phyloP scores from a whole-genome alignment of 2,888 invertebrate genomes.

The Eristalis arbustorum region DNA sequence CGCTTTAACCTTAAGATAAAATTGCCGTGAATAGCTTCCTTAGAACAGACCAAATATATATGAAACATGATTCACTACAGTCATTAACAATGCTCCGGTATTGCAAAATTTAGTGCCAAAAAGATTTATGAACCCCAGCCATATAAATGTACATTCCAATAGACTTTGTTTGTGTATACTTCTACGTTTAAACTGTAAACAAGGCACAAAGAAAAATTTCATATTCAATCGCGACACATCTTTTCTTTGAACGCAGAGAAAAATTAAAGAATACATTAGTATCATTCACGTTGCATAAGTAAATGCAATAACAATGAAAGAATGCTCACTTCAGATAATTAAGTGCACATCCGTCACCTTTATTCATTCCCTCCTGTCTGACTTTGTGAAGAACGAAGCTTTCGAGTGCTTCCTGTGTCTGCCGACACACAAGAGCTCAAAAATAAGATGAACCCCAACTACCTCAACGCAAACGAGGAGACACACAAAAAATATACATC shows the following conservation, averaged over 20 bases:
- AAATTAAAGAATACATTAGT: not conserved
- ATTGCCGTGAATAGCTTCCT: too few species aligned
- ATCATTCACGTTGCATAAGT: not conserved
- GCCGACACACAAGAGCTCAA: not conserved
- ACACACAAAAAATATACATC: constrained; percentile 2
- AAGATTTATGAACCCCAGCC: not conserved
- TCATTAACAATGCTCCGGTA: not conserved
- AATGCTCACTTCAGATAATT: not conserved
- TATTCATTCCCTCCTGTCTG: constrained; percentile 8
- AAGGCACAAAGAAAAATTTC: not conserved
- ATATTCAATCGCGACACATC: not conserved
- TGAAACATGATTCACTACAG: not conserved
- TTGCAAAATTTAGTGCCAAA: not conserved
- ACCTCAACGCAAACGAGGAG: not conserved
- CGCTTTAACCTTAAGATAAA: too few species aligned
- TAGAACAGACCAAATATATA: not conserved
- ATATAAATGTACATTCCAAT: not conserved
- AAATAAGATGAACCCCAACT: not conserved
- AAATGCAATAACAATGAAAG: not conserved
- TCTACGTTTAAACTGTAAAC: not conserved
- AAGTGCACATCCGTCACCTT: constrained; percentile 7
- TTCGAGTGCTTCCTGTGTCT: constrained; percentile 18
- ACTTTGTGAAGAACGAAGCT: constrained; percentile 2
- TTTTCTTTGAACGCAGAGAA: not conserved
- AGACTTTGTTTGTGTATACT: not conserved